Conservation (phyloP, 2,113 vertebrate genomes). For the Phalacrocorax pelagicus region DNA sequence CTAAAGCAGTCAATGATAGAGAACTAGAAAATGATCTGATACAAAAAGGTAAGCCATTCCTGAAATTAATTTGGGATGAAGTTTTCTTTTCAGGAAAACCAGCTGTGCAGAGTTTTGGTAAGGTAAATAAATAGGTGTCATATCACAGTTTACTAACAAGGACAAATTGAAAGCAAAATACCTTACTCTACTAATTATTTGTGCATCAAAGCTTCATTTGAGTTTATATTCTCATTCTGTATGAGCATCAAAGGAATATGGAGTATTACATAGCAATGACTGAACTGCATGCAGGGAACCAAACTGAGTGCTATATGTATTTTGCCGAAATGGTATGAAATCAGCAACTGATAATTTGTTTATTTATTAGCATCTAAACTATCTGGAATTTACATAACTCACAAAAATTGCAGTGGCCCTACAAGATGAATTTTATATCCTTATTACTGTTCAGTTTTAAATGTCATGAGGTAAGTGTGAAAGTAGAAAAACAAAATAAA, state of each 20-base stretch:
- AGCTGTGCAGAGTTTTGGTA: neutral
- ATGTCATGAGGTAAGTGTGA: neutral
- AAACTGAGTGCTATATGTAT: neutral
- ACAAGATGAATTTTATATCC: neutral
- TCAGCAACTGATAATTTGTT: neutral
- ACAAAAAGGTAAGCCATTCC: neutral
- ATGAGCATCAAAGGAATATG: neutral
- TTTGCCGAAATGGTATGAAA: neutral
- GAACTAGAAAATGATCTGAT: neutral
- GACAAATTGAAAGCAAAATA: constrained; percentile 30
- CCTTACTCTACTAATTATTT: constrained; percentile 52
- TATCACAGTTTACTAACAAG: constrained; percentile 13
- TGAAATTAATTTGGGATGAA: constrained; percentile 24
- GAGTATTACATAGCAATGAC: constrained; percentile 1
- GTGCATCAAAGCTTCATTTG: constrained; percentile 42
- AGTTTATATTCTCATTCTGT: constrained; percentile 20
- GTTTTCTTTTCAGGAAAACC: constrained; percentile 42
- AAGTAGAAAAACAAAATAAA: neutral
- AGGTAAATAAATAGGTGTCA: constrained; percentile 27
- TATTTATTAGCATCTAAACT: neutral
- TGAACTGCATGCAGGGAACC: neutral
- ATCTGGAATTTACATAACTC: neutral
- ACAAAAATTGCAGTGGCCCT: neutral
- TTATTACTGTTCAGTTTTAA: neutral
- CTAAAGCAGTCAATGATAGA: neutral